These are phyloP conservation scores for Phoebastria nigripes DNA, from an alignment of 2,797 vertebrate species.

Conservation along the genomic window DNA sequence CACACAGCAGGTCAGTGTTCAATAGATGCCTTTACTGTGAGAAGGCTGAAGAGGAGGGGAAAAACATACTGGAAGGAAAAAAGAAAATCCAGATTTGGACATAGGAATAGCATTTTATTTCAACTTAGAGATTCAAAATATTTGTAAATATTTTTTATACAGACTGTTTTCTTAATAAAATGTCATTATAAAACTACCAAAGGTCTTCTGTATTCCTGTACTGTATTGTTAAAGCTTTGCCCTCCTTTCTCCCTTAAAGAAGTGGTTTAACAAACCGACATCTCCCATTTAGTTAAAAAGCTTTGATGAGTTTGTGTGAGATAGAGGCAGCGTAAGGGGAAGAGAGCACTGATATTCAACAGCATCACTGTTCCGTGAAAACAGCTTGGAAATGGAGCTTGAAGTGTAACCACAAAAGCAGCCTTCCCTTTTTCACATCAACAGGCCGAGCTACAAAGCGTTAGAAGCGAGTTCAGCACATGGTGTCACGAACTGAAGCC, in stretches of 20 bases:
- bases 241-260: not conserved
- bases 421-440: not conserved
- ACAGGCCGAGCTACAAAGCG: not conserved
- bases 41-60: not conserved
- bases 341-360: not conserved
- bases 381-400: fast-evolving
- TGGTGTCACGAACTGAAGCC: fast-evolving
- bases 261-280: not conserved
- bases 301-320: not conserved
- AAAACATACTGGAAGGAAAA: not conserved
- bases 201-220: not conserved
- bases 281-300: not conserved
- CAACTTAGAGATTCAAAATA: not conserved
- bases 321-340: not conserved
- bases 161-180: constrained; percentile 45
- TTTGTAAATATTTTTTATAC: constrained; percentile 41
- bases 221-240: not conserved
- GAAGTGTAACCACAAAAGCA: not conserved
- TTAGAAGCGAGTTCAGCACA: not conserved
- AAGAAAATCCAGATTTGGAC: not conserved
- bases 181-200: constrained; percentile 1
- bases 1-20: not conserved
- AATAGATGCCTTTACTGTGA: not conserved
- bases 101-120: constrained; percentile 14
- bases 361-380: not conserved